Conservation (phyloP, 2,797 vertebrate genomes). For the Dallia pectoralis region DNA sequence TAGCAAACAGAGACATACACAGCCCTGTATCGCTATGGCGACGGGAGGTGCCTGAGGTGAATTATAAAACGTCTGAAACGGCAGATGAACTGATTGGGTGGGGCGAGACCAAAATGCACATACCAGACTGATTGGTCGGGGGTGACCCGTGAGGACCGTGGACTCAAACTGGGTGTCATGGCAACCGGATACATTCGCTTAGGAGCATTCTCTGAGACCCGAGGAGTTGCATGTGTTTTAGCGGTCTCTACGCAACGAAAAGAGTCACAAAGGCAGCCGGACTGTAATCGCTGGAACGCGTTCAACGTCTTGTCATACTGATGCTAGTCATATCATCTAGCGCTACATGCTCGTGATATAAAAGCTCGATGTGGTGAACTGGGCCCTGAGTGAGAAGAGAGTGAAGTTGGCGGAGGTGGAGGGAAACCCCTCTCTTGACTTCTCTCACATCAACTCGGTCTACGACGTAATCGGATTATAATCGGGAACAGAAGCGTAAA, state of each 20-base stretch:
- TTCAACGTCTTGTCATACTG: background rate
- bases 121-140: slow-evolving; percentile 4
- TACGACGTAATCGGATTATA: slow-evolving; percentile 34
- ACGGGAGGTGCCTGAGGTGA: slow-evolving; percentile 15
- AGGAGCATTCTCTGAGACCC: background rate
- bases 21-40: background rate
- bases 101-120: slow-evolving; percentile 6
- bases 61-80: slow-evolving; percentile 26
- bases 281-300: background rate
- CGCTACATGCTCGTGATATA: too few relatives aligned
- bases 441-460: slow-evolving; percentile 20
- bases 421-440: slow-evolving; percentile 1
- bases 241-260: background rate
- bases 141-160: slow-evolving; percentile 1
- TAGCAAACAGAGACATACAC: background rate
- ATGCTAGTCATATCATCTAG: too few relatives aligned
- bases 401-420: background rate
- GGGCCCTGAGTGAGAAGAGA: background rate
- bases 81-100: slow-evolving; percentile 19
- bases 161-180: background rate
- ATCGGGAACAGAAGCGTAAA: slow-evolving; percentile 62
- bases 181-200: background rate
- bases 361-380: background rate
- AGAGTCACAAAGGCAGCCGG: background rate
- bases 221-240: background rate